Evolutionary conservation across 2,888 invertebrate genomes (phyloP), one percentile per base, ranked within the genome.

Genomic region (Carcina quercana): DNA sequence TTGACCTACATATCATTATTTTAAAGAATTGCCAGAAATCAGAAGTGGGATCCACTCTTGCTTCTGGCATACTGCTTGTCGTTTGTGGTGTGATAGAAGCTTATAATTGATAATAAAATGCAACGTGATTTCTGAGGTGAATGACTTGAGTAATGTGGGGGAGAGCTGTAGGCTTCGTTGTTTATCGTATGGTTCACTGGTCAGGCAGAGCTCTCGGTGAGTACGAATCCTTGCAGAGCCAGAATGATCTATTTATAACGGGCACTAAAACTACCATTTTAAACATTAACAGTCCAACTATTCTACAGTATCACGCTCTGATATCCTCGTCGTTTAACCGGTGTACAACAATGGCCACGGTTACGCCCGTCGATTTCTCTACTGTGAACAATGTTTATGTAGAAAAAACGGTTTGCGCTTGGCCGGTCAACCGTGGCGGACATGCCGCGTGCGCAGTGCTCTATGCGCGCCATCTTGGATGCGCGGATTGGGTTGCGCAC

Each of bases 341-440:
- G 63, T 63, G 55, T 66, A 73, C 70, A 76, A 80, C 79, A 76
- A 79, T 75, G 61, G 73, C 66, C 54, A 51, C 67, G 68, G 80
- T 79, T 74, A 79, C 80, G 80, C 74, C 68, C 70, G 79, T 62
- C 79, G 80, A 76, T 80, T 82, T 82, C 76, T 74, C 79, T 76
- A 65, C 72, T 59, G 72, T 69, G 78, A 76, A 79, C 80, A 80
- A 78, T 82, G 78, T 80, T 79, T 75, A 74, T 78, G 72, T 76
- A 32, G 31, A 37, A 37, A 37, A 34, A 32, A 70, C 59, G 50
- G 59, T 73, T 68, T 50, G 50, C 68, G 78, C 70, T 73, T 73
- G 72, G 56, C 53, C 53, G 61, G 59, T 53, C 71, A 70, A 68
- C 68, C 76, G 65, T 45, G 56, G 50, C 79, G 66, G 82, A 79